These are phyloP conservation scores for Diabrotica undecimpunctata DNA, from an alignment of 1,140 invertebrate genomes.

Conservation along the genomic window DNA sequence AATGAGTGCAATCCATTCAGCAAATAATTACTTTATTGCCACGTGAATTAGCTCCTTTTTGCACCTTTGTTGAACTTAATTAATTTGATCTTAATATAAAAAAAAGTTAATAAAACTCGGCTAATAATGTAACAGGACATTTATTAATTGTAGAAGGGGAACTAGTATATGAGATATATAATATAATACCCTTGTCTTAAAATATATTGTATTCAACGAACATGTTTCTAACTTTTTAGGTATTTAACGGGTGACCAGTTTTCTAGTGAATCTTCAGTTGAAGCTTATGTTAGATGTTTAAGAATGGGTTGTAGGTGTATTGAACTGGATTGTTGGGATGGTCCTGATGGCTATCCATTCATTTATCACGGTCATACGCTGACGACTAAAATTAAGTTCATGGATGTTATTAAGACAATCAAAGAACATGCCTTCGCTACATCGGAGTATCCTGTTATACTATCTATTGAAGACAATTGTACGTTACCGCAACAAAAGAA, in stretches of 20 bases:
- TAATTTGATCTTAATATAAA: too few relatives aligned
- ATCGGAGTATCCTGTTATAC: constrained; percentile 94
- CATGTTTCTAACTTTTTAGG: constrained; percentile 50
- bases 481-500: constrained; percentile 90
- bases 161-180: too few relatives aligned
- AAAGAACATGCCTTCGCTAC: constrained; percentile 93
- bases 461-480: constrained; percentile 99
- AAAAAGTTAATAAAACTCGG: too few relatives aligned
- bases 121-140: too few relatives aligned
- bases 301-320: constrained; percentile 92
- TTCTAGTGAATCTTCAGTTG: constrained; percentile 90
- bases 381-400: constrained; percentile 93
- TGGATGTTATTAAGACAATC: constrained; percentile 93
- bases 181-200: too few relatives aligned
- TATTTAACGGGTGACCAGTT: constrained; percentile 98
- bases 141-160: too few relatives aligned
- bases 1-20: too few relatives aligned
- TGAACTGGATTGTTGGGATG: constrained; percentile 98
- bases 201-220: not conserved
- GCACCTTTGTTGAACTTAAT: too few relatives aligned
- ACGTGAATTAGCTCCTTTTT: too few relatives aligned
- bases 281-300: constrained; percentile 93
- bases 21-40: too few relatives aligned
- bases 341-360: constrained; percentile 86
- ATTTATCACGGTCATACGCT: constrained; percentile 98